Percentiles rank a stretch among this genome's conserved stretches.
Conservation (phyloP, 2,113 vertebrate species). For the Dasyurus viverrinus region DNA sequence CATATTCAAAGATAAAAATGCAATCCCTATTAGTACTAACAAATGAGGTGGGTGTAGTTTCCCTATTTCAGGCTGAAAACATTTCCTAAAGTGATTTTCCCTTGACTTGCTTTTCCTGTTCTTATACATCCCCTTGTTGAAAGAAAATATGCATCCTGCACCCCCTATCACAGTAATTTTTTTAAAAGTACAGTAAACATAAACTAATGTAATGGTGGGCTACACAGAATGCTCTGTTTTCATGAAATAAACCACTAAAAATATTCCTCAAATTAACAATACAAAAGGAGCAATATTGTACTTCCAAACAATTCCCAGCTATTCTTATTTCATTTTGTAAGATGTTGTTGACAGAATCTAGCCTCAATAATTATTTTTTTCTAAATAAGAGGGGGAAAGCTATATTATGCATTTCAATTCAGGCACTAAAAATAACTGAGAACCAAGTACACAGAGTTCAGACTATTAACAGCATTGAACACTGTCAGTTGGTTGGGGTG, state of each 20-base stretch:
- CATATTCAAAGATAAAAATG: slow-evolving; percentile 70
- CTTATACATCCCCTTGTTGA: slow-evolving; percentile 54
- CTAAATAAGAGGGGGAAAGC: slow-evolving; percentile 66
- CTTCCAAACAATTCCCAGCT: slow-evolving; percentile 66
- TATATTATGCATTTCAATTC: slow-evolving; percentile 68
- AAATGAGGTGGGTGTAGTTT: slow-evolving; percentile 75
- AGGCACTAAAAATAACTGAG: slow-evolving; percentile 77
- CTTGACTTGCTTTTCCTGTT: slow-evolving; percentile 61
- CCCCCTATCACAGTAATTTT: slow-evolving; percentile 68
- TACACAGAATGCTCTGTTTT: slow-evolving; percentile 67
- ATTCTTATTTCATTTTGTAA: slow-evolving; percentile 67
- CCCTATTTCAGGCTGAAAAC: slow-evolving; percentile 71
- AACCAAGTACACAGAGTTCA: slow-evolving; percentile 72
- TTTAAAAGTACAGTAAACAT: slow-evolving; percentile 67
- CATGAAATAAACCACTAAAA: slow-evolving; percentile 71
- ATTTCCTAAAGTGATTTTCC: slow-evolving; percentile 65
- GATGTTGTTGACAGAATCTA: slow-evolving; percentile 66
- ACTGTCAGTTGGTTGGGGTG: slow-evolving; percentile 75
- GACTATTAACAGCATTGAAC: slow-evolving; percentile 74
- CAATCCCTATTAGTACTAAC: slow-evolving; percentile 74
- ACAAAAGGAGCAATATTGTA: slow-evolving; percentile 68
- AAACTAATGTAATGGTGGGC: slow-evolving; percentile 66
- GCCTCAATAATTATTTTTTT: slow-evolving; percentile 71
- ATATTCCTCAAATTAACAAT: slow-evolving; percentile 69
- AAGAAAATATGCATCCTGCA: slow-evolving; percentile 28